A percentile compares a stretch with the other conserved stretches of the same genome.
phyloP scores from a whole-genome alignment of 2,113 vertebrate species.

The Cololabis saira region DNA sequence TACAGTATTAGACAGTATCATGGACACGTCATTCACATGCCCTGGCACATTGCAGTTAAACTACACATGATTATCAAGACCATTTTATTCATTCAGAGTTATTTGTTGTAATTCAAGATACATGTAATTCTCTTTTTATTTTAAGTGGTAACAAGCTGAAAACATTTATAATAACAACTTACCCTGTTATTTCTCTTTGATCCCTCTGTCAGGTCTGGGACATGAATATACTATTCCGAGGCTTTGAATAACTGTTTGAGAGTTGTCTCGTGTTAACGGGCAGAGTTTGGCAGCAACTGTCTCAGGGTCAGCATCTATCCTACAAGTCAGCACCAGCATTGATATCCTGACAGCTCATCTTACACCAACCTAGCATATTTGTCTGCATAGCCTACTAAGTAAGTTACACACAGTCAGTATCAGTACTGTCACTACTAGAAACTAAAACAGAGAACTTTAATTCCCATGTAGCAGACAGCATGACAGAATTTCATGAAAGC shows the following conservation, averaged over 20 bases:
- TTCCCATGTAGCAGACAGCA: too few relatives aligned
- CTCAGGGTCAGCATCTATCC: slow-evolving; percentile 59
- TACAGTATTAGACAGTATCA: slow-evolving; percentile 2
- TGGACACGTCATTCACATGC: background rate
- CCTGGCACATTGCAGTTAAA: background rate
- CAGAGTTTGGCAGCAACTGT: slow-evolving; percentile 48
- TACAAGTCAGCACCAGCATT: slow-evolving; percentile 60
- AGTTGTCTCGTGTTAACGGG: slow-evolving; percentile 29
- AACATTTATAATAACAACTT: slow-evolving; percentile 5
- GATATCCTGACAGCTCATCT: slow-evolving; percentile 46
- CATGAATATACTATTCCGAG: slow-evolving; percentile 1
- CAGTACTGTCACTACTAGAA: too few relatives aligned
- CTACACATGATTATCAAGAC: background rate
- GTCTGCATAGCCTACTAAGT: too few relatives aligned
- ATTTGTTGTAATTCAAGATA: background rate
- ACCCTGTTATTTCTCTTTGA: too few relatives aligned
- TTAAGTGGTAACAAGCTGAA: background rate
- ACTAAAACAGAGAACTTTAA: too few relatives aligned
- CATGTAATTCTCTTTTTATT: background rate
- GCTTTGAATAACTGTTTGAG: slow-evolving; percentile 11
- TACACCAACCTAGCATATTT: slow-evolving; percentile 9
- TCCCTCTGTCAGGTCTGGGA: slow-evolving; percentile 8
- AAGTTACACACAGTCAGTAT: too few relatives aligned
- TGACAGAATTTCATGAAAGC: too few relatives aligned
- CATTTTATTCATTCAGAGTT: background rate